Base-by-base conservation (phyloP, 2,888 invertebrate species). In the Tetragnatha montana region DNA sequence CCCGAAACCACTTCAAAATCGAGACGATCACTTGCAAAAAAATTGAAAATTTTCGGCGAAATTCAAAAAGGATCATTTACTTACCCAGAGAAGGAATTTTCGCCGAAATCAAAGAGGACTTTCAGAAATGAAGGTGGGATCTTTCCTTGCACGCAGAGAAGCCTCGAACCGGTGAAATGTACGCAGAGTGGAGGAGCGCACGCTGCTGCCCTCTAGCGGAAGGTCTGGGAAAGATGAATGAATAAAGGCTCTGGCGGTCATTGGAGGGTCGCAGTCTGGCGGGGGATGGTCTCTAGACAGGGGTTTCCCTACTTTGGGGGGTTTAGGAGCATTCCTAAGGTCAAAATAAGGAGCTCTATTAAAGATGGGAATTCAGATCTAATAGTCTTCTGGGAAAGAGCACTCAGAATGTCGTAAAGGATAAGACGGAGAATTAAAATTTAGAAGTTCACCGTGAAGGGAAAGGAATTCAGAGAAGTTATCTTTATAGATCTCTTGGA, bases 191-290 rank as follows among this genome's bases (percentile, higher is more conserved):
- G 79, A 69, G 83, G 60, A 81, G 76, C 85, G 81, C 76, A 76
- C 89, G 68, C 81, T 89, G 85, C 89, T 89, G 89, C 89, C 89
- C 89, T 89, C 89, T 89, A 60, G 85, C 89, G 89, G n/a, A 35
- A 21, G 19, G 7, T 76, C 76, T 70, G 19, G 81, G 68, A 81
- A 85, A 71, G 81, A 85, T 89, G 85, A 89, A 89, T 89, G 85
- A 75, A 35, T 17, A 74, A 79, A 68, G 68, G 83, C 69, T 75
- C 76, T 78, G 10, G 70, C 75, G 12, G 75, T 35, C 17, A 47
- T 73, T 8, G 73, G 21, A 22, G 14, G 22, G 73, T 73, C 8
- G 73, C 19, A 19, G 21, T 22, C 12, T 19, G 73, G 12, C 4
- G 35, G 35, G 35, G 35, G 35, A 35, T 1, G 35, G 4, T 35